Evolutionary conservation across 2,797 vertebrate species (phyloP), one percentile per base, ranked within the genome.

Genomic region (Arctocebus calabarensis): DNA sequence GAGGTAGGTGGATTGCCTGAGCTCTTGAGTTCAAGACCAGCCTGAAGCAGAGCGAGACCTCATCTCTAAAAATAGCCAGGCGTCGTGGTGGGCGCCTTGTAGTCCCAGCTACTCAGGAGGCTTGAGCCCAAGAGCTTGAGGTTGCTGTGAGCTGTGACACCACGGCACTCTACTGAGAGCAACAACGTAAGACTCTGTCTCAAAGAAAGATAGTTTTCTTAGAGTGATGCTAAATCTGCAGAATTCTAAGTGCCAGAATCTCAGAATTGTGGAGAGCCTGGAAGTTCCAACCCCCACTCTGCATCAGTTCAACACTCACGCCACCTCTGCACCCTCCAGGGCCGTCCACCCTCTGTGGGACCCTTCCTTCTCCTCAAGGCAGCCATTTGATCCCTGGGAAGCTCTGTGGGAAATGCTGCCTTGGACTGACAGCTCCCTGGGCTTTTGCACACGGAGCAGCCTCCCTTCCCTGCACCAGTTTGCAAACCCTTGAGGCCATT

Each of bases 251-350:
- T 7, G 4, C 74, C n/a, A 34, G 29, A 16, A 5, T 55, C 66
- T 82, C 74, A 45, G 40, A 59, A 22, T 20, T 57, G 43, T 29
- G 10, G 55, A 79, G 68, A 48, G 20, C 48, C 78, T 73, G 13
- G 32, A 13, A 20, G 12, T 57, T 45, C 83, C 13, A 1, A 0
- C 22, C 20, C 7, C 2, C 32, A 57, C n/a, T 22, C n/a, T 37
- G 48, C 48, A 55, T 1, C 6, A 32, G 3, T 12, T 29, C 64
- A 43, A 64, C 70, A n/a, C 84, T 43, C 20, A 16, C 4, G 4
- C 27, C 16, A 4, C 2, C 64, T 62, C 34, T n/a, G 57, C n/a
- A 3, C 48, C 52, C 32, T 19, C 40, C 1, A 34, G 71, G 20
- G 22, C 20, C 2, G 0, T 3, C 40, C n/a, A 22, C 57, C 29